Evolutionary conservation across 2,797 vertebrate species (phyloP), one percentile per base, ranked within the genome.

Genomic region (Dryobates pubescens): DNA sequence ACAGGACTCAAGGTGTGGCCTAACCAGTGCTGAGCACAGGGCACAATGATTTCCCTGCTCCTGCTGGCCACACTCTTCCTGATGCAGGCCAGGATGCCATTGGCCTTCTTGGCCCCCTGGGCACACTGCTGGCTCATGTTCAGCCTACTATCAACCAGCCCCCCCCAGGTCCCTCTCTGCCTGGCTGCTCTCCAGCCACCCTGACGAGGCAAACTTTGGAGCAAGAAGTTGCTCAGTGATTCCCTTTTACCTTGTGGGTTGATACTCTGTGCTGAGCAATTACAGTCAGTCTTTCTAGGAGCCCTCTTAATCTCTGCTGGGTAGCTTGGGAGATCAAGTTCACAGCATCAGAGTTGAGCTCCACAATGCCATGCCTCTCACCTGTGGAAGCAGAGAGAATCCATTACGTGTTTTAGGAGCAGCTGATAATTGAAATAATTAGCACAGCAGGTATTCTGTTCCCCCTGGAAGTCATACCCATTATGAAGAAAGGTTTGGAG

Each of bases 401-500:
- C 98, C 98, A 99, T 98, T 98, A 98, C 98, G 87, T 98, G 98
- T 98, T 98, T 99, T 99, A 98, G 98, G 98, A 98, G 98, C 97
- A 96, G 98, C 98, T 97, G 96, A 98, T 98, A 98, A 99, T 98
- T 98, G 98, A 98, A 99, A 99, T 99, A 99, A 99, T 99, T 99
- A 99, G 98, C 98, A 98, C 98, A 98, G 98, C 98, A 98, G 98
- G 98, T 98, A 98, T 98, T 98, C 98, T 98, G 98, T 98, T 98
- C 98, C 98, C 98, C 98, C 98, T 98, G 98, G 98, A 99, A 99
- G 98, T 98, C 98, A 98, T 98, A 98, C 98, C 98, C 98, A 98
- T 99, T 99, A 99, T 98, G 98, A 98, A 99, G 98, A 98, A 98
- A 98, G 98, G 98, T 98, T 98, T 98, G 98, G 98, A 99, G 98